Conservation (phyloP, 2,797 vertebrate genomes). For the Orestias chungarensis region DNA sequence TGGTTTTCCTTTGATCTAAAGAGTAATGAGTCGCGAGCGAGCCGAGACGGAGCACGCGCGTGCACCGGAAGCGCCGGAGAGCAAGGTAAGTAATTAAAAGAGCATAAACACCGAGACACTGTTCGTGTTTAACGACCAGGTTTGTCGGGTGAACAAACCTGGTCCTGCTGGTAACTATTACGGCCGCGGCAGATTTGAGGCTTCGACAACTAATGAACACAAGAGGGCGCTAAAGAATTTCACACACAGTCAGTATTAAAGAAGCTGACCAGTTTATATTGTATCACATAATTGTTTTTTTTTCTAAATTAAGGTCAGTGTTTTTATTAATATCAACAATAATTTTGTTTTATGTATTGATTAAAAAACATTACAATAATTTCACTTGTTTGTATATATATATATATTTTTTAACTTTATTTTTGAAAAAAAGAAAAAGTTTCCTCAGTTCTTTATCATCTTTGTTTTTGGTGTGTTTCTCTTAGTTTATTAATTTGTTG, state of each 20-base stretch:
- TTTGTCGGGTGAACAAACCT: not conserved
- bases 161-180: too few species aligned
- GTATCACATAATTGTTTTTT: not conserved
- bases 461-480: too few species aligned
- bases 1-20: not conserved
- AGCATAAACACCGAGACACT: not conserved
- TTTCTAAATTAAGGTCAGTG: not conserved
- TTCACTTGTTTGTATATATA: too few species aligned
- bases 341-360: too few species aligned
- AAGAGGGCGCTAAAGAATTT: not conserved
- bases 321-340: too few species aligned
- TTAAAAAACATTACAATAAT: too few species aligned
- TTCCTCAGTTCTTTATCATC: too few species aligned
- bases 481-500: too few species aligned
- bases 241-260: not conserved
- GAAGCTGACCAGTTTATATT: too few species aligned
- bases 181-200: too few species aligned
- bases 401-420: too few species aligned
- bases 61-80: slow-evolving; percentile 23
- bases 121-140: not conserved
- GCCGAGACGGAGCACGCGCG: slow-evolving; percentile 47
- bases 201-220: not conserved
- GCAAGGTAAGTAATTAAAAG: slow-evolving; percentile 46
- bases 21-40: not conserved
- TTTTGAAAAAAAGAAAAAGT: too few species aligned